Base-by-base conservation (phyloP, 2,888 invertebrate species). In the Ommatoiulus sabulosus region DNA sequence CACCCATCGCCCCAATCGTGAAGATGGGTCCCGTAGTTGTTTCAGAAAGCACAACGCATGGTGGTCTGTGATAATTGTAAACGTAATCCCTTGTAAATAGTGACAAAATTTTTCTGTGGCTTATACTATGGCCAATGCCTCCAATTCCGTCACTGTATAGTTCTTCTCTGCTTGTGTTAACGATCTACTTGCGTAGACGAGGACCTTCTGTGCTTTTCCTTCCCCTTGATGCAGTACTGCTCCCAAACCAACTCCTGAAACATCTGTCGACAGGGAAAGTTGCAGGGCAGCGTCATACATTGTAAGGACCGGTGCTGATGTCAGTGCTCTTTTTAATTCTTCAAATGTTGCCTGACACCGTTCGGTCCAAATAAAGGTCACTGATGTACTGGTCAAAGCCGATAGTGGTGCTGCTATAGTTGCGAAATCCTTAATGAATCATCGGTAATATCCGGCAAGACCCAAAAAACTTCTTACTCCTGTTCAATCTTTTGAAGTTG, bases 381-480 rank as follows among this genome's bases (percentile, higher is more conserved):
- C 12, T 6, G 46, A 12, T 3, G 17, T 12, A 1, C 35, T 35
- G 24, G 86, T 85, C 10, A 88, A 43, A 6, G 20, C 57, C 0
- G 46, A 8, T 10, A 88, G 48, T 3, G 86, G 10, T 6, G 20
- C 20, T 17, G 88, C 52, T 52, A 12, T 24, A 7, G 1, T 15
- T 1, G 88, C 17, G 20, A 24, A 88, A 7, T 86, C 88, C 7
- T 43, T n/a, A 15, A 88, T 48, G 43, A 88, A 88, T 15, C 44
- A 17, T 6, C 86, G 20, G 15, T 86, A 86, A 52, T 86, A 88
- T 17, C 80, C 86, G 17, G 86, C 43, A 10, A 88, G 15, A 4
- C 88, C 88, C 20, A 88, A 43, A 15, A 88, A 88, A 20, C 86
- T 43, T 5, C 80, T 86, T 10, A 88, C 48, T 24, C 46, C 43